A percentile compares a stretch with the other conserved stretches of the same genome.
Evolutionary conservation across 2,797 vertebrate species (phyloP).

Genomic region (Diceros bicornis): DNA sequence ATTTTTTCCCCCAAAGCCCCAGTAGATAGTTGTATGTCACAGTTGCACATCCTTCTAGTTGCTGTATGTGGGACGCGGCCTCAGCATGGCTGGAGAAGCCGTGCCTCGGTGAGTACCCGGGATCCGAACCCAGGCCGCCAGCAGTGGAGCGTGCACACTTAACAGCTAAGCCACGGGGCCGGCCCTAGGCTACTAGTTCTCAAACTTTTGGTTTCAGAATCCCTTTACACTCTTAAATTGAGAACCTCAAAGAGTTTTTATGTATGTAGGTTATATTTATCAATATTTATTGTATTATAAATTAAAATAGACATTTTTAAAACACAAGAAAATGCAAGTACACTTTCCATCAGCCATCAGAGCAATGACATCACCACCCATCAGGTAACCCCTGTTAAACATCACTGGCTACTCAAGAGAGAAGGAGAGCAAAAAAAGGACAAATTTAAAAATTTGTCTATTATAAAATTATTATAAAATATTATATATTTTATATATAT

Average conservation of each 20-base stretch:
- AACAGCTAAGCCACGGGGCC: too few relatives aligned
- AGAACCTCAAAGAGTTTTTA: background rate
- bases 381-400: background rate
- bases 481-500: too few relatives aligned
- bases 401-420: background rate
- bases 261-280: background rate
- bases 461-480: too few relatives aligned
- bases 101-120: too few relatives aligned
- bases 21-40: too few relatives aligned
- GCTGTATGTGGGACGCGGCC: too few relatives aligned
- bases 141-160: too few relatives aligned
- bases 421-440: background rate
- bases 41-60: too few relatives aligned
- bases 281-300: background rate
- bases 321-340: background rate
- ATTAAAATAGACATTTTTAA: conserved; percentile 16
- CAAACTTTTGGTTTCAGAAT: background rate
- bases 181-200: background rate
- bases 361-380: background rate
- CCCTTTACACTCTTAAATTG: background rate
- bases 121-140: too few relatives aligned
- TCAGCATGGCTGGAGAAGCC: too few relatives aligned
- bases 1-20: too few relatives aligned
- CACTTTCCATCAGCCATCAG: background rate
- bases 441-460: background rate